phyloP scores from a whole-genome alignment of 2,888 invertebrate species.

The Gisinianus flammeolus region DNA sequence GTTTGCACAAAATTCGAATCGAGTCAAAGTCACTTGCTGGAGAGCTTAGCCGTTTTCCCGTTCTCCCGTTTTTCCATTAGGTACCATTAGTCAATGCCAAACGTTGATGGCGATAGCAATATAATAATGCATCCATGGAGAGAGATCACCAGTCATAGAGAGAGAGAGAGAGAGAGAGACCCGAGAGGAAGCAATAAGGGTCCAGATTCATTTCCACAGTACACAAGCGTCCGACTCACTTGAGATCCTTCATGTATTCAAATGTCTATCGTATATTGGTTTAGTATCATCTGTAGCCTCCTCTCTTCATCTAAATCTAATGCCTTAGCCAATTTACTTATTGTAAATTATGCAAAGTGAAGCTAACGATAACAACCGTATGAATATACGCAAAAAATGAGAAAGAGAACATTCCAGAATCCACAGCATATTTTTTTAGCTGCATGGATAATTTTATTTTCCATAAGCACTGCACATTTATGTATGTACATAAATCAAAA shows the following conservation, averaged over 20 bases:
- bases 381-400: no score
- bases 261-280: background rate
- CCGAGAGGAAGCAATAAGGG: constrained; percentile 29
- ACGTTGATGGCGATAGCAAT: constrained; percentile 27
- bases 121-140: constrained; percentile 30
- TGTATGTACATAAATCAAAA: background rate
- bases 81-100: constrained; percentile 36
- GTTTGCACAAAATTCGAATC: constrained; percentile 24
- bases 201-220: constrained; percentile 7
- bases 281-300: no score
- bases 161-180: constrained; percentile 12
- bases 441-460: no score
- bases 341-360: constrained; percentile 29
- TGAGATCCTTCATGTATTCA: background rate
- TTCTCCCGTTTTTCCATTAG: constrained; percentile 22
- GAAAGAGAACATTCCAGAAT: no score
- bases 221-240: background rate
- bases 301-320: background rate
- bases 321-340: background rate
- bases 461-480: no score
- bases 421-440: no score
- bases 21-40: constrained; percentile 7
- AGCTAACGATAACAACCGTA: background rate
- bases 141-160: constrained; percentile 10
- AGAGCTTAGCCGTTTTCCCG: background rate